Percentiles rank a stretch among this genome's conserved stretches.
phyloP scores from a whole-genome alignment of 2,113 vertebrate species.

The Marmota monax region DNA sequence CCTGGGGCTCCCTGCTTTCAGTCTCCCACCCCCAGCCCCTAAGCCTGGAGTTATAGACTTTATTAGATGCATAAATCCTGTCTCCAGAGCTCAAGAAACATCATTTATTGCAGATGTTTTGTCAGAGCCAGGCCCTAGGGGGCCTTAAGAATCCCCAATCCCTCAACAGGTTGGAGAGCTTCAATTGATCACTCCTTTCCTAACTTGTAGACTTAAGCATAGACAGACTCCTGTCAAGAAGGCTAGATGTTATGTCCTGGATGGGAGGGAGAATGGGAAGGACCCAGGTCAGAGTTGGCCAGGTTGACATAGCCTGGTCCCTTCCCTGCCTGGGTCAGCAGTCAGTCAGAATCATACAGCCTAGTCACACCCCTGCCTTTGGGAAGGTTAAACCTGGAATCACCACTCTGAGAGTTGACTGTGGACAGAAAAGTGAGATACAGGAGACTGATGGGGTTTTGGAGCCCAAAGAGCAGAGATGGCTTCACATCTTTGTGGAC shows the following conservation, averaged over 20 bases:
- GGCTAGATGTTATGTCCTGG: not conserved
- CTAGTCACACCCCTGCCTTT: not conserved
- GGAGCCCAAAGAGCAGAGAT: not conserved
- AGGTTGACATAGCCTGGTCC: not conserved
- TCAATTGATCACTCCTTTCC: constrained; percentile 37
- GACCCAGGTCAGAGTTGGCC: not conserved
- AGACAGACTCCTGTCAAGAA: not conserved
- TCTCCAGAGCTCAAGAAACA: constrained; percentile 70
- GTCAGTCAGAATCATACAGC: not conserved
- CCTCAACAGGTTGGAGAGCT: constrained; percentile 74
- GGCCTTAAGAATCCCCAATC: constrained; percentile 70
- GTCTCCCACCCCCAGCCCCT: constrained; percentile 57
- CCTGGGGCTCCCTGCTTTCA: constrained; percentile 56
- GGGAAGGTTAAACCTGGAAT: not conserved
- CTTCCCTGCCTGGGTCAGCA: not conserved
- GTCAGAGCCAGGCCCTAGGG: constrained; percentile 74
- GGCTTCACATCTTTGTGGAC: not conserved
- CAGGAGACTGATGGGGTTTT: not conserved
- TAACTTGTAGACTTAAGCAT: not conserved
- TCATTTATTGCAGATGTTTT: constrained; percentile 76
- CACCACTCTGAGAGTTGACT: not conserved
- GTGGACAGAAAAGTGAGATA: not conserved
- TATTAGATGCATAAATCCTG: constrained; percentile 84
- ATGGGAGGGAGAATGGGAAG: not conserved
- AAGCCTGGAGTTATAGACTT: constrained; percentile 74